These are phyloP conservation scores for Danio jaintianensis DNA, from an alignment of 2,797 vertebrate genomes.

Conservation along the genomic window DNA sequence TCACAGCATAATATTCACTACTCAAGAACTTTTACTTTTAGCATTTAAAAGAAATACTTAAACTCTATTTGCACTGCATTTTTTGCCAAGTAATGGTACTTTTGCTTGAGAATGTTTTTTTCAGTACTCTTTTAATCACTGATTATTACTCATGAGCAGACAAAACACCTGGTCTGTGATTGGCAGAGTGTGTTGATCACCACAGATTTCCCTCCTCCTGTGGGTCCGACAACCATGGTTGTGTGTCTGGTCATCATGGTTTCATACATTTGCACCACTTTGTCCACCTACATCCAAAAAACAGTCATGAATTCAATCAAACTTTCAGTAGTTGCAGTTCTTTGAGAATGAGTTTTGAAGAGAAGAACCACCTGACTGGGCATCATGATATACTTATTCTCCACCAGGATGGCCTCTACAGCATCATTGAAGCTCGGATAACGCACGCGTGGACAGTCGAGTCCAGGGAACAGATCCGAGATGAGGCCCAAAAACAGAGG, in stretches of 20 bases:
- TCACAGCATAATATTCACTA: no score
- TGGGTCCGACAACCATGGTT: constrained; percentile 96
- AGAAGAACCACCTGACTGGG: constrained; percentile 83
- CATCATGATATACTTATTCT: constrained; percentile 82
- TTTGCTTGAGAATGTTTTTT: no score
- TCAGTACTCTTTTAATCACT: no score
- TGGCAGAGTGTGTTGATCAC: constrained; percentile 94
- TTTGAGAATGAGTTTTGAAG: neutral
- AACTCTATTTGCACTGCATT: no score
- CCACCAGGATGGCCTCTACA: constrained; percentile 84
- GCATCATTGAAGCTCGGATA: constrained; percentile 91
- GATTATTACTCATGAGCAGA: neutral
- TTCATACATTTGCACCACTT: constrained; percentile 97
- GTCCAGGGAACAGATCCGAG: constrained; percentile 92
- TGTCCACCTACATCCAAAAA: constrained; percentile 86
- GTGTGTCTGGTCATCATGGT: constrained; percentile 98
- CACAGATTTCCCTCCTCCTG: constrained; percentile 95
- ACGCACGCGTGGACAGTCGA: constrained; percentile 91
- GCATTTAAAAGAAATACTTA: no score
- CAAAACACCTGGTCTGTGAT: constrained; percentile 91
- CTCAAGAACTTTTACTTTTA: no score
- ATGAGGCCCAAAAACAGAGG: constrained; percentile 95
- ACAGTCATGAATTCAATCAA: neutral
- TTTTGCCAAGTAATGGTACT: no score
- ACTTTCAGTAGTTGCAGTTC: neutral